Conservation (phyloP, 2,888 invertebrate species). For the Diachrysia chrysitis region DNA sequence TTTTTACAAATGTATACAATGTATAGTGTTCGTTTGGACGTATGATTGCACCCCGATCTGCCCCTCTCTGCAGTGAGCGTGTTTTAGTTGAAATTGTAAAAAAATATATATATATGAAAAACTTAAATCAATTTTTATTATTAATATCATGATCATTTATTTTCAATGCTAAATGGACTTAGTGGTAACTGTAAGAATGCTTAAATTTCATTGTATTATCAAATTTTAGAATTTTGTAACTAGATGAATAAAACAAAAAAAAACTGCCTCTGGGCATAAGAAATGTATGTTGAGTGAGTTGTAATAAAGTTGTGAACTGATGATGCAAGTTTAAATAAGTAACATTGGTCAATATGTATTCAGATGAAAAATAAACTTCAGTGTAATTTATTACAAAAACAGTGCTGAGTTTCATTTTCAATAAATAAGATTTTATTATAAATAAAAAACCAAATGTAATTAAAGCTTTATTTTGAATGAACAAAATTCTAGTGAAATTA, state of each 20-base stretch:
- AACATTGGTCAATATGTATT: slow-evolving; percentile 86
- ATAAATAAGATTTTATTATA: background rate
- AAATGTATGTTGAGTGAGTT: slow-evolving; percentile 85
- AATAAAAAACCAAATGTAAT: background rate
- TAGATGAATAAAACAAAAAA: slow-evolving; percentile 76
- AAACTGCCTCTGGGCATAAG: slow-evolving; percentile 78
- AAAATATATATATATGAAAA: slow-evolving; percentile 75
- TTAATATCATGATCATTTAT: slow-evolving; percentile 85
- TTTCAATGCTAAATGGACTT: slow-evolving; percentile 87
- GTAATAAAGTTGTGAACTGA: slow-evolving; percentile 83
- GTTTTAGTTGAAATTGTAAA: slow-evolving; percentile 87
- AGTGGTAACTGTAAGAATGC: slow-evolving; percentile 86
- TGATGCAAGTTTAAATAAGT: slow-evolving; percentile 77
- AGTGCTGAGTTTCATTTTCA: slow-evolving; percentile 62
- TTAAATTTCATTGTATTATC: slow-evolving; percentile 87
- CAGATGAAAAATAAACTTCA: slow-evolving; percentile 89
- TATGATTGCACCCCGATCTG: slow-evolving; percentile 82
- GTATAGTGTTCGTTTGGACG: slow-evolving; percentile 88
- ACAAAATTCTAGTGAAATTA: slow-evolving; percentile 21
- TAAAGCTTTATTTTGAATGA: slow-evolving; percentile 5
- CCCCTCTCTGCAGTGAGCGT: slow-evolving; percentile 78
- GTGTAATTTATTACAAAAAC: slow-evolving; percentile 87
- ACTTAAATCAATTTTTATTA: slow-evolving; percentile 87
- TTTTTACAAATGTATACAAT: slow-evolving; percentile 89
- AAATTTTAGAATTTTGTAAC: slow-evolving; percentile 85